Evolutionary conservation across 2,797 vertebrate genomes (phyloP).

Genomic region (Sebastes jordani): DNA sequence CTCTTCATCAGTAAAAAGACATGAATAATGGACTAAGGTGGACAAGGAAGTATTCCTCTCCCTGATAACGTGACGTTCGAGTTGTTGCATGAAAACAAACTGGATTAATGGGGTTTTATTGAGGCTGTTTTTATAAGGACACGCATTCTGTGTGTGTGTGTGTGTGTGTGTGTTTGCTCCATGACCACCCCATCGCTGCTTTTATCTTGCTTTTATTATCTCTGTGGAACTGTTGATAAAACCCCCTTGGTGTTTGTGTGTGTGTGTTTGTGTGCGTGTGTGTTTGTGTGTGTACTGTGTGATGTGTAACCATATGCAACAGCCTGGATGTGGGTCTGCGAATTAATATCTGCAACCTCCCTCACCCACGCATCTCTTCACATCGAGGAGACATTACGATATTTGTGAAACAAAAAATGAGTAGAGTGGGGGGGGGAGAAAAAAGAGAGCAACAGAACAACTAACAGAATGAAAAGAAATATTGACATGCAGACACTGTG

Average conservation of each 20-base stretch:
- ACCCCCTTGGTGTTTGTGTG: not conserved
- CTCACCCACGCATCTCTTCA: not conserved
- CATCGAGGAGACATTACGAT: not conserved
- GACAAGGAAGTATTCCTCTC: constrained; percentile 12
- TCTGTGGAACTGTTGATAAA: constrained; percentile 45
- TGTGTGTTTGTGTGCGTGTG: not conserved
- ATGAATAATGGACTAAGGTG: constrained; percentile 50
- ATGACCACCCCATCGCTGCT: constrained; percentile 51
- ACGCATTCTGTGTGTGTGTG: not conserved
- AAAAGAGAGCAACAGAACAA: not conserved
- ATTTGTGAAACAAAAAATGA: constrained; percentile 2
- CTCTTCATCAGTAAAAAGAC: constrained; percentile 17
- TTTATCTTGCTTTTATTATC: constrained; percentile 54
- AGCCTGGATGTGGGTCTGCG: not conserved
- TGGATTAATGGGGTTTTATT: constrained; percentile 50
- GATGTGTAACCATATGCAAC: not conserved
- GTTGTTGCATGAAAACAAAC: constrained; percentile 53
- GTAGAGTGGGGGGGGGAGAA: not conserved
- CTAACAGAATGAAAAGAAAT: not conserved
- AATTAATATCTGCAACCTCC: not conserved
- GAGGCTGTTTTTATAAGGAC: constrained; percentile 21
- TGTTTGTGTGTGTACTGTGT: not conserved
- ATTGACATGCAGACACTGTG: not conserved
- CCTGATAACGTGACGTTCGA: constrained; percentile 51
- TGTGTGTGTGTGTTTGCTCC: constrained; percentile 2